Base-by-base conservation (phyloP, 2,797 vertebrate species). In the Ctenochaetus hawaiiensis region DNA sequence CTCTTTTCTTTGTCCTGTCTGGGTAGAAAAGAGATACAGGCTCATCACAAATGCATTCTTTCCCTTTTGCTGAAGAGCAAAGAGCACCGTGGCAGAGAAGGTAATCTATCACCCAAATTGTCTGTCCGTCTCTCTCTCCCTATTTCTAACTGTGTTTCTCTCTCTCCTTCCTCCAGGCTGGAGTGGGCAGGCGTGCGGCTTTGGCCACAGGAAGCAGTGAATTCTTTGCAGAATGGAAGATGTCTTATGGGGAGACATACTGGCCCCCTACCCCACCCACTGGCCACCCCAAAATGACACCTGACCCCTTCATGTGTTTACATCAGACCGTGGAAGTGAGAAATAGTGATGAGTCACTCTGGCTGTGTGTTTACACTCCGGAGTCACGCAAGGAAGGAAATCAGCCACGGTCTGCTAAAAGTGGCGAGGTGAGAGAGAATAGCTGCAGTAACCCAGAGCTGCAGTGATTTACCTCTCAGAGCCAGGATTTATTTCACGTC, bases 301-400 rank as follows among this genome's bases (percentile, higher is more conserved):
- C 86, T 94, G 94, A 93, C 93, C 94, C 88, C 87, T 87, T 73
- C 84, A 72, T 85, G 80, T 94, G 92, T 95, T 94, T 95, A 94
- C 92, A 94, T 93, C 94, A 90, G 92, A 90, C 84, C 84, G 73
- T 94, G 91, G 92, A 95, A 93, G 91, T 94, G 89, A 94, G 89
- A 95, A 94, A 93, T 93, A 92, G 92, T 94, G 93, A 94, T 94
- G 94, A 94, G 93, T 94, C 94, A 94, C 91, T 90, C 89, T 82
- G 89, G 89, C 83, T 77, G 77, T 89, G 86, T 95, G 94, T 95
- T 95, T 95, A 94, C 87, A 91, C 92, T 94, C 83, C 43, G 47
- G 92, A 95, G 93, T 94, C 93, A 95, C 93, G 92, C 94, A 94
- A 94, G 94, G 94, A 95, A 95, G 94, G 93, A 95, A 94, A 94